Conservation (phyloP, 1,140 invertebrate species). For the Monochamus saltuarius region DNA sequence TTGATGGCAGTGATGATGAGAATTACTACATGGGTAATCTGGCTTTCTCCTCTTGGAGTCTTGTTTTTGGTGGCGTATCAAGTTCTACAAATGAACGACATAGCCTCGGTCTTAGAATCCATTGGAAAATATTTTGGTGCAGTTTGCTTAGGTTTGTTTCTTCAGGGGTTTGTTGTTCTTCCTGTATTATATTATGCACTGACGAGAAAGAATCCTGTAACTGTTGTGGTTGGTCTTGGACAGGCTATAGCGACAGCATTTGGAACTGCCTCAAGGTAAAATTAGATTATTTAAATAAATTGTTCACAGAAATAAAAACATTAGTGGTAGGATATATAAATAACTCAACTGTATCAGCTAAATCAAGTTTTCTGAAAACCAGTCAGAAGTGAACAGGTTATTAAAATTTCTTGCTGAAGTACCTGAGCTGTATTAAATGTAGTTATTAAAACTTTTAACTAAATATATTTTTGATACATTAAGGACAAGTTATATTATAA, state of each 20-base stretch:
- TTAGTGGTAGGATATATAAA: no score
- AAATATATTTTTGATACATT: no score
- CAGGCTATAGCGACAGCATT: constrained; percentile 77
- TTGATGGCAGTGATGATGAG: constrained; percentile 70
- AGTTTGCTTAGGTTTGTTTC: constrained; percentile 72
- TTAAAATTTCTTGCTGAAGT: no score
- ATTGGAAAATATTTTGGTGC: constrained; percentile 81
- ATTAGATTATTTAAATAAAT: no score
- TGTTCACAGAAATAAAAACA: no score
- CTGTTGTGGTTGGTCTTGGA: constrained; percentile 70
- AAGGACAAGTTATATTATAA: no score
- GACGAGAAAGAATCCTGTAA: constrained; percentile 67
- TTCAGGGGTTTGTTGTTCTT: constrained; percentile 77
- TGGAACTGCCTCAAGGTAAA: constrained; percentile 68
- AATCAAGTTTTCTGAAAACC: no score
- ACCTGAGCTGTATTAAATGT: no score
- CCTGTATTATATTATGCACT: constrained; percentile 68
- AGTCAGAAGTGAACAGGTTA: no score
- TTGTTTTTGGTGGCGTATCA: constrained; percentile 79
- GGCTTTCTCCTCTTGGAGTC: constrained; percentile 82
- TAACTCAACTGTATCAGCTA: no score
- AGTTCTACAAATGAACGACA: constrained; percentile 76
- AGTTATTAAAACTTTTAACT: no score
- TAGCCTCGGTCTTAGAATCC: constrained; percentile 68
- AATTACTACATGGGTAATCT: constrained; percentile 73